Percentiles rank a stretch among this genome's conserved stretches.
Evolutionary conservation across 2,113 vertebrate species (phyloP).

Genomic region (Isurus oxyrinchus): DNA sequence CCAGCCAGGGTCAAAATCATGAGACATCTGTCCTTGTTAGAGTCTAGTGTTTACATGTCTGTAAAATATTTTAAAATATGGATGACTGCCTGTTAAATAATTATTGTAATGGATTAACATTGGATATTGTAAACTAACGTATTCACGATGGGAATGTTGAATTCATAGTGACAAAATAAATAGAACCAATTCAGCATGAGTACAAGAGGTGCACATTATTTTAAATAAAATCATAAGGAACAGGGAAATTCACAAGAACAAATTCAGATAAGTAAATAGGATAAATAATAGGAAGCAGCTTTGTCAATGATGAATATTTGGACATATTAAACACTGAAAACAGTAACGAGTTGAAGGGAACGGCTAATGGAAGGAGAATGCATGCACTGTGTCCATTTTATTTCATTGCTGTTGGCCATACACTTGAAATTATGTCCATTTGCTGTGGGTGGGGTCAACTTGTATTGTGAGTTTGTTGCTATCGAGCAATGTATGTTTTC

Average conservation of each 20-base stretch:
- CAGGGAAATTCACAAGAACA: background rate
- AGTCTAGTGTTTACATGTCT: background rate
- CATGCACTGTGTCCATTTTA: background rate
- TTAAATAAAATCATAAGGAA: background rate
- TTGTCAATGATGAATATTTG: background rate
- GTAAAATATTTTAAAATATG: background rate
- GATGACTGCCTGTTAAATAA: background rate
- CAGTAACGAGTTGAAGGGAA: background rate
- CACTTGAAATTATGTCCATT: background rate
- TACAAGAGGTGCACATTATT: background rate
- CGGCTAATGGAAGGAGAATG: background rate
- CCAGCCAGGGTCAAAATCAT: background rate
- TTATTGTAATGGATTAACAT: background rate
- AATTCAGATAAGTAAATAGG: background rate
- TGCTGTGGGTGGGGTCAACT: background rate
- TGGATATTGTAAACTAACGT: background rate
- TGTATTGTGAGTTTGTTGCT: background rate
- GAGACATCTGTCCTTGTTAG: background rate
- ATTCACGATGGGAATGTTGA: background rate
- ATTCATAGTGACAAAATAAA: background rate
- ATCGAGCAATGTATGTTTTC: background rate
- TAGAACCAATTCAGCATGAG: background rate
- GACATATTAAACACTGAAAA: background rate
- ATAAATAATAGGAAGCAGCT: background rate
- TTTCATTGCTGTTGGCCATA: background rate